Evolutionary conservation across 2,797 vertebrate species (phyloP).

Genomic region (Sebastes iracundus): DNA sequence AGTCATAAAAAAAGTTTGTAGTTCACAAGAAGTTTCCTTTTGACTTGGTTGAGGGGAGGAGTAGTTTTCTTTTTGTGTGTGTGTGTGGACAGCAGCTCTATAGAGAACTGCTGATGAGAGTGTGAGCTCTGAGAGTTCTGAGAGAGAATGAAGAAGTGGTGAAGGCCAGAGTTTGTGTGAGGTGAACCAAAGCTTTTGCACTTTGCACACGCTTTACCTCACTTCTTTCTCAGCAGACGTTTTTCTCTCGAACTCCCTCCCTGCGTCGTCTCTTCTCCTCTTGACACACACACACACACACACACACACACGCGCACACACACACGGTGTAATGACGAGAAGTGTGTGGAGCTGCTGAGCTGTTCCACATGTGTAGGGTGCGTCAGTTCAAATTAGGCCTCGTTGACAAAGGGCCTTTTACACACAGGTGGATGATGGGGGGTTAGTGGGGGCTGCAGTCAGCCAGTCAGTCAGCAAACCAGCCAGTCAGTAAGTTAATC

Average conservation of each 20-base stretch:
- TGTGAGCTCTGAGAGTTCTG: neutral
- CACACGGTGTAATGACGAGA: slow-evolving; percentile 56
- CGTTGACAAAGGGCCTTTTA: slow-evolving; percentile 83
- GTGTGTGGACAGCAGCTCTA: neutral
- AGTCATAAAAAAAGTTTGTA: neutral
- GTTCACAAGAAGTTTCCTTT: neutral
- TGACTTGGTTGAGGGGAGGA: neutral
- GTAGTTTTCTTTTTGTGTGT: neutral
- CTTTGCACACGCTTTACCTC: slow-evolving; percentile 27
- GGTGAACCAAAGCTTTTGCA: slow-evolving; percentile 54
- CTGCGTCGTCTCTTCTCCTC: slow-evolving; percentile 25
- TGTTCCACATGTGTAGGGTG: slow-evolving; percentile 85
- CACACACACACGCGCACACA: slow-evolving; percentile 15
- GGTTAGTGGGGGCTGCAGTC: slow-evolving; percentile 29
- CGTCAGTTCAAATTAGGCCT: slow-evolving; percentile 82
- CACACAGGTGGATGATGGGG: slow-evolving; percentile 77
- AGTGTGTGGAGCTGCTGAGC: slow-evolving; percentile 77
- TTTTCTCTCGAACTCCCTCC: slow-evolving; percentile 27
- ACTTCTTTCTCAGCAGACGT: slow-evolving; percentile 49
- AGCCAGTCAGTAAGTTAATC: slow-evolving; percentile 60
- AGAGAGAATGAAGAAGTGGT: slow-evolving; percentile 51
- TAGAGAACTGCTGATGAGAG: neutral
- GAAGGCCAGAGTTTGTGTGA: slow-evolving; percentile 56
- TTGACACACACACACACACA: slow-evolving; percentile 17
- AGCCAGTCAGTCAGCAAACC: slow-evolving; percentile 54